These are phyloP conservation scores for Pachypeltis micranthus DNA, from an alignment of 1,140 invertebrate species.

Conservation along the genomic window DNA sequence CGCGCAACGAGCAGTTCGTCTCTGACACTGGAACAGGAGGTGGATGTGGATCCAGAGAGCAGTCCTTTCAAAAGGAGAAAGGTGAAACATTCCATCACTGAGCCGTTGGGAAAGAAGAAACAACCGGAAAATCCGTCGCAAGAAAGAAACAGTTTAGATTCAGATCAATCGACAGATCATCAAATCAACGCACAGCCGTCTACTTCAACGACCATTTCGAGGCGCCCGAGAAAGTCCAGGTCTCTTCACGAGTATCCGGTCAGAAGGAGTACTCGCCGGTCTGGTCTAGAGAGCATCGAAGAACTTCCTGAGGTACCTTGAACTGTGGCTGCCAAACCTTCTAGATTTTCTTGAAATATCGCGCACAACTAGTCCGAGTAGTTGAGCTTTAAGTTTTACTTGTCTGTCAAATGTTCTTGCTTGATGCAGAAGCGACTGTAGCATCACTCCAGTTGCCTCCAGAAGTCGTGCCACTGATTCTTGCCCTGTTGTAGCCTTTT, in stretches of 20 bases:
- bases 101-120: not conserved
- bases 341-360: too few relatives aligned
- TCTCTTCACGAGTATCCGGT: not conserved
- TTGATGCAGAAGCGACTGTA: too few relatives aligned
- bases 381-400: too few relatives aligned
- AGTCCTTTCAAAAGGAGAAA: not conserved
- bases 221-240: not conserved
- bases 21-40: too few relatives aligned
- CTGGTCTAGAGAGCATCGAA: not conserved
- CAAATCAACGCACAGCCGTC: not conserved
- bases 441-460: too few relatives aligned
- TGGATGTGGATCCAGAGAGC: too few relatives aligned
- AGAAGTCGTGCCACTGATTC: too few relatives aligned
- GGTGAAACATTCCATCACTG: not conserved
- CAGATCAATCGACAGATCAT: not conserved
- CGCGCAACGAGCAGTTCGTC: too few relatives aligned
- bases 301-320: not conserved
- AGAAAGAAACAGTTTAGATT: not conserved
- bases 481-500: too few relatives aligned
- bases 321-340: too few relatives aligned
- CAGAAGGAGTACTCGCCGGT: not conserved
- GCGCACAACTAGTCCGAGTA: too few relatives aligned
- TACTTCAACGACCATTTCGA: not conserved
- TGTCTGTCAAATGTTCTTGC: too few relatives aligned
- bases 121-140: not conserved